These are phyloP conservation scores for Cydia pomonella DNA, from an alignment of 1,140 invertebrate species.

Conservation along the genomic window DNA sequence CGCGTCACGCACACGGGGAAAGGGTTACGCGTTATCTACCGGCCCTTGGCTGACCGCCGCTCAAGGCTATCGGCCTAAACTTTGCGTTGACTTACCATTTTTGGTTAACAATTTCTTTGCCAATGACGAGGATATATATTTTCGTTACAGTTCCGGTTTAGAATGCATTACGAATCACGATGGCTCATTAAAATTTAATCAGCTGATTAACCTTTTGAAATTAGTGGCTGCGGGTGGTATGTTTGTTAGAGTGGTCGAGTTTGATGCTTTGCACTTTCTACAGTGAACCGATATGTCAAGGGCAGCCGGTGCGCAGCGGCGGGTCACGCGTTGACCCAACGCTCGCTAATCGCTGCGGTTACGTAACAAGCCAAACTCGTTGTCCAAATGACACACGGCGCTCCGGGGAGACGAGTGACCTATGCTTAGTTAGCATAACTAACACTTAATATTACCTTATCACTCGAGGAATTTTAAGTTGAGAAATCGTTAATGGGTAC, in stretches of 20 bases:
- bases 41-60: slow-evolving; percentile 7
- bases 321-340: slow-evolving; percentile 54
- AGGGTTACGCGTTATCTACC: slow-evolving; percentile 17
- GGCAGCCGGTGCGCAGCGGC: slow-evolving; percentile 48
- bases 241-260: slow-evolving; percentile 42
- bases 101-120: neutral
- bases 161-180: neutral
- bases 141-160: neutral
- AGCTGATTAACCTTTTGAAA: slow-evolving; percentile 10
- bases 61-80: neutral
- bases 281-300: slow-evolving; percentile 67
- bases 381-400: slow-evolving; percentile 31
- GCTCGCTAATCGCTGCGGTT: slow-evolving; percentile 53
- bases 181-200: neutral
- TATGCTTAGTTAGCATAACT: slow-evolving; percentile 31
- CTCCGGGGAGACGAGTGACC: slow-evolving; percentile 27
- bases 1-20: slow-evolving; percentile 8
- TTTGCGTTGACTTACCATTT: slow-evolving; percentile 1
- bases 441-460: slow-evolving; percentile 9
- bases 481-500: neutral
- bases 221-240: neutral
- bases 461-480: slow-evolving; percentile 11
- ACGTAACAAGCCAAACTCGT: slow-evolving; percentile 45
- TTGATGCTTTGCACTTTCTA: slow-evolving; percentile 68
- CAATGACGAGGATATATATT: neutral